Percentiles rank a stretch among this genome's conserved stretches.
These are phyloP conservation scores for Mormoops blainvillei DNA, from an alignment of 2,113 vertebrate genomes.

Conservation along the genomic window DNA sequence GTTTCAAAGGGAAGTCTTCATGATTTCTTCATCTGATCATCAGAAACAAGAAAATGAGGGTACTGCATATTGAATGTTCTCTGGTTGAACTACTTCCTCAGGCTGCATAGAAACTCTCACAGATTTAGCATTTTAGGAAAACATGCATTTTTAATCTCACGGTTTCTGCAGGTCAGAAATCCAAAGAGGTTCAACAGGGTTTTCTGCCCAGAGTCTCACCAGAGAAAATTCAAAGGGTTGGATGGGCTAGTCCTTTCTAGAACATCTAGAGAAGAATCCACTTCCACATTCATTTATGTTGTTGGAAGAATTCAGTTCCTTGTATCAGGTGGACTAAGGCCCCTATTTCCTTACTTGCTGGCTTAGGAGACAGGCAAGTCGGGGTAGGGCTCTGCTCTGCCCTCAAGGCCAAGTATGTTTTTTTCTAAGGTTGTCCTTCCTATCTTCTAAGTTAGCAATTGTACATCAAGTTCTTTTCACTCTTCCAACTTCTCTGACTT, in stretches of 20 bases:
- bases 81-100: neutral
- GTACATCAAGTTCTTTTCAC: neutral
- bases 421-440: neutral
- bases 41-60: neutral
- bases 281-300: neutral
- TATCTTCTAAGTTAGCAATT: neutral
- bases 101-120: neutral
- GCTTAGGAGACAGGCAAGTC: neutral
- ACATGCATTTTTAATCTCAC: neutral
- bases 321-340: neutral
- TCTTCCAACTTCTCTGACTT: neutral
- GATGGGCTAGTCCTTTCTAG: neutral
- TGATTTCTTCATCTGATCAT: neutral
- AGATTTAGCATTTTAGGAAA: neutral
- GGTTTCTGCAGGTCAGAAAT: neutral
- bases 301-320: neutral
- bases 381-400: neutral
- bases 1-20: neutral
- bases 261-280: neutral
- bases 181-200: neutral
- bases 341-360: neutral
- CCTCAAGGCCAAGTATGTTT: neutral
- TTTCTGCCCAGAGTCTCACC: neutral
- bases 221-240: neutral
- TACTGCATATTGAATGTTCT: neutral